A percentile compares a stretch with the other conserved stretches of the same genome.
Conservation (phyloP, 2,888 invertebrate species). For the Odontocolon sp. region DNA sequence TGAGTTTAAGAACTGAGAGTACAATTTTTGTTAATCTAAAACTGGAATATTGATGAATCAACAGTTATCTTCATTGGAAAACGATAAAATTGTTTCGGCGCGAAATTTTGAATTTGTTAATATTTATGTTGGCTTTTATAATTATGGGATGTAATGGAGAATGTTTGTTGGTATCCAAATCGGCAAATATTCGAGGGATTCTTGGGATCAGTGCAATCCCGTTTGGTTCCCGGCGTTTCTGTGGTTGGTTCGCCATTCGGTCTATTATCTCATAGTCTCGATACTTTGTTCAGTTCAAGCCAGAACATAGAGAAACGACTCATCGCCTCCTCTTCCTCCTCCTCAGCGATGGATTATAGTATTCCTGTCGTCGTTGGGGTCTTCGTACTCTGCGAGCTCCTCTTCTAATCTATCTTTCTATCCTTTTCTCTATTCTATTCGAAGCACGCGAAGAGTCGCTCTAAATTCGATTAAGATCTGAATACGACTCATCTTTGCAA, state of each 20-base stretch:
- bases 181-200: constrained; percentile 1
- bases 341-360: neutral
- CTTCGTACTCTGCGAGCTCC: constrained; percentile 45
- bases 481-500: constrained; percentile 59
- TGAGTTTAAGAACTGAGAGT: no score
- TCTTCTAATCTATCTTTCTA: neutral
- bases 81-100: no score
- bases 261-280: neutral
- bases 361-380: constrained; percentile 41
- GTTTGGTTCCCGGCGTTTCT: neutral
- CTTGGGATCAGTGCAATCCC: neutral
- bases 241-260: neutral
- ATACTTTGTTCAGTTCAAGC: no score
- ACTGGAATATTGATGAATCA: no score
- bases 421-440: neutral
- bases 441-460: constrained; percentile 13
- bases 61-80: no score
- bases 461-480: constrained; percentile 60
- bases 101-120: no score
- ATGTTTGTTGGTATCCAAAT: neutral
- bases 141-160: neutral
- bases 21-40: no score
- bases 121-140: no score
- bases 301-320: neutral
- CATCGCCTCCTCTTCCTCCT: constrained; percentile 12